Evolutionary conservation across 1,140 invertebrate species (phyloP).

Genomic region (Brachionus asplanchnoidis): DNA sequence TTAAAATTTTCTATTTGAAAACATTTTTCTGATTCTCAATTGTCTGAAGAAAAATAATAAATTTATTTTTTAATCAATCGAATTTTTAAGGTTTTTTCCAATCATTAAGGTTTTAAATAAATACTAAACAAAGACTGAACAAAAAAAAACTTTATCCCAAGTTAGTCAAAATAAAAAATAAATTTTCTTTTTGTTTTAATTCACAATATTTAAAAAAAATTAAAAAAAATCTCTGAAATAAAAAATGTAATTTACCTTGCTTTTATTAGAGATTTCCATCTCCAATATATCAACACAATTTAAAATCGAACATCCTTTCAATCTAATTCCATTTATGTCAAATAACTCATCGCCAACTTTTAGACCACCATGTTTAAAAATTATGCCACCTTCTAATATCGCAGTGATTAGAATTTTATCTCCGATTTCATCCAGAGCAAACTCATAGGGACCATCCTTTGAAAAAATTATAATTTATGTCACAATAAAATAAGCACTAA

Average conservation of each 20-base stretch:
- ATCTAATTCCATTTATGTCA: neutral
- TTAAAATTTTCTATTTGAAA: too few species aligned
- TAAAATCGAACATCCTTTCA: neutral
- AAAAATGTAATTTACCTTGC: neutral
- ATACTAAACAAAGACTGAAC: neutral
- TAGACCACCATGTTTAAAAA: constrained; percentile 6
- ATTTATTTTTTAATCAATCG: neutral
- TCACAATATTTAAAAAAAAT: neutral
- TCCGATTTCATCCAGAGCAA: neutral
- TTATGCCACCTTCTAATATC: constrained; percentile 20
- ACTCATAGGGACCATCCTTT: constrained; percentile 39
- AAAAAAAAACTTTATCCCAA: neutral
- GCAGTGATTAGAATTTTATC: constrained; percentile 13
- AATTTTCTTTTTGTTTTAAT: neutral
- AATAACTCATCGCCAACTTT: constrained; percentile 7
- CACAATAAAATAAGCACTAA: neutral
- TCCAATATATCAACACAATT: constrained; percentile 18
- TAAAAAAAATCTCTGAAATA: neutral
- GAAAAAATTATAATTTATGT: neutral
- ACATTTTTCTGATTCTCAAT: too few species aligned
- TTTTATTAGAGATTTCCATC: neutral
- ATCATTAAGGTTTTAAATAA: neutral
- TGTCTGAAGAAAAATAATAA: too few species aligned
- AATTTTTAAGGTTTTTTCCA: neutral
- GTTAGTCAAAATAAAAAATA: neutral